A percentile compares a stretch with the other conserved stretches of the same genome.
phyloP scores from a whole-genome alignment of 2,888 invertebrate species.

The Cosmia pyralina region DNA sequence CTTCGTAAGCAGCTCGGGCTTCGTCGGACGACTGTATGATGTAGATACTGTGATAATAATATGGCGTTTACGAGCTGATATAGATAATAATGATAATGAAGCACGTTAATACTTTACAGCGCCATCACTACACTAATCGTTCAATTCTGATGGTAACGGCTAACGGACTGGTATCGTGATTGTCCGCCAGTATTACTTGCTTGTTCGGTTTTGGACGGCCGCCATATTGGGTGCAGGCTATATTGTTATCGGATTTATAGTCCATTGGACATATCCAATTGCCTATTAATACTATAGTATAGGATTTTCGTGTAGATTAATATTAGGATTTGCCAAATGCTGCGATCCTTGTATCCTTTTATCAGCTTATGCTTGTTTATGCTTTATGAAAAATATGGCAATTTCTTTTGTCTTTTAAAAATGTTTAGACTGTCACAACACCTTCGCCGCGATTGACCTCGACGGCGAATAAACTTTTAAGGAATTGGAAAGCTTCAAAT shows the following conservation, averaged over 20 bases:
- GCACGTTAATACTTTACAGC: not conserved
- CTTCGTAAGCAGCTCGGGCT: too few relatives aligned
- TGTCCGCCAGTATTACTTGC: constrained; percentile 59
- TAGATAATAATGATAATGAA: not conserved
- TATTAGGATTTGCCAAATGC: constrained; percentile 8
- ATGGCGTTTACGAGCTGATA: not conserved
- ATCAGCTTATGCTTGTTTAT: too few relatives aligned
- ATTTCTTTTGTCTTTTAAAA: too few relatives aligned
- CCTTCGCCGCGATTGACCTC: too few relatives aligned
- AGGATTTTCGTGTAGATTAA: constrained; percentile 65
- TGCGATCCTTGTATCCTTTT: not conserved
- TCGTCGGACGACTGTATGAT: too few relatives aligned
- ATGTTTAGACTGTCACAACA: too few relatives aligned
- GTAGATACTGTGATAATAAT: too few relatives aligned
- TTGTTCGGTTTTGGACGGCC: constrained; percentile 69
- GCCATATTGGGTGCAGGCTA: constrained; percentile 79
- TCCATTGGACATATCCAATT: too few relatives aligned
- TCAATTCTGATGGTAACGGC: constrained; percentile 42
- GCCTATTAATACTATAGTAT: too few relatives aligned
- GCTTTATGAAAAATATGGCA: too few relatives aligned
- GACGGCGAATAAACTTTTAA: too few relatives aligned
- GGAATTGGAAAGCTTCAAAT: not conserved
- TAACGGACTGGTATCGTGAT: constrained; percentile 68
- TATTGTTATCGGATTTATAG: constrained; percentile 79
- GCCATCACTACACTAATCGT: constrained; percentile 13